Conservation (phyloP, 1,140 invertebrate genomes). For the Drosophila sechellia region DNA sequence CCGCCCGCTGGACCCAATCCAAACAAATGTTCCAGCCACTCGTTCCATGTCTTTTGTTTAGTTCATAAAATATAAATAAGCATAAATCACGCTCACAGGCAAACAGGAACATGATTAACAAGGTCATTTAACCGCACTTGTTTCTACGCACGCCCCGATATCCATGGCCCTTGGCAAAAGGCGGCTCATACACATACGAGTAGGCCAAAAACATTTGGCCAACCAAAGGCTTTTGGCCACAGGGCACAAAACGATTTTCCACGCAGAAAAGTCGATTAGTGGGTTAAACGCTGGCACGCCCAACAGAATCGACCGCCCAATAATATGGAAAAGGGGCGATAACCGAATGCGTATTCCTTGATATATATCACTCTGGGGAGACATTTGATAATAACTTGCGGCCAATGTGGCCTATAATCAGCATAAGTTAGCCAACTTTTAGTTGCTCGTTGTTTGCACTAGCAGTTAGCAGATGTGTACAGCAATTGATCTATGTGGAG, state of each 20-base stretch:
- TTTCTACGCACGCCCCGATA: slow-evolving; percentile 27
- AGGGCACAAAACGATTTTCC: slow-evolving; percentile 20
- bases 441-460: slow-evolving; percentile 42
- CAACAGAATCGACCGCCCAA: slow-evolving; percentile 25
- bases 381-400: slow-evolving; percentile 83
- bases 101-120: slow-evolving; percentile 79
- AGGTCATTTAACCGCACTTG: slow-evolving; percentile 78
- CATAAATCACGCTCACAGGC: slow-evolving; percentile 79
- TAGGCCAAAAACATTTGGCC: slow-evolving; percentile 32
- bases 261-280: slow-evolving; percentile 73
- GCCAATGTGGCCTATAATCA: slow-evolving; percentile 74
- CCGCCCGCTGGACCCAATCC: slow-evolving; percentile 42
- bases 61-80: slow-evolving; percentile 83
- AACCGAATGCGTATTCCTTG: slow-evolving; percentile 8
- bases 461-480: slow-evolving; percentile 25
- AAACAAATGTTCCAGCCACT: slow-evolving; percentile 15
- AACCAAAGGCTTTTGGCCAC: slow-evolving; percentile 63
- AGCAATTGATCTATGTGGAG: slow-evolving; percentile 17
- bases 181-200: slow-evolving; percentile 27
- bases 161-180: slow-evolving; percentile 12
- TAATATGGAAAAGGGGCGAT: background rate
- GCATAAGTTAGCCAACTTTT: slow-evolving; percentile 74
- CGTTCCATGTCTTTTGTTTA: slow-evolving; percentile 4
- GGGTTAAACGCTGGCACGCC: slow-evolving; percentile 65
- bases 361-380: slow-evolving; percentile 79